Conservation (phyloP, 2,888 invertebrate genomes). For the Mechanitis mazaeus region DNA sequence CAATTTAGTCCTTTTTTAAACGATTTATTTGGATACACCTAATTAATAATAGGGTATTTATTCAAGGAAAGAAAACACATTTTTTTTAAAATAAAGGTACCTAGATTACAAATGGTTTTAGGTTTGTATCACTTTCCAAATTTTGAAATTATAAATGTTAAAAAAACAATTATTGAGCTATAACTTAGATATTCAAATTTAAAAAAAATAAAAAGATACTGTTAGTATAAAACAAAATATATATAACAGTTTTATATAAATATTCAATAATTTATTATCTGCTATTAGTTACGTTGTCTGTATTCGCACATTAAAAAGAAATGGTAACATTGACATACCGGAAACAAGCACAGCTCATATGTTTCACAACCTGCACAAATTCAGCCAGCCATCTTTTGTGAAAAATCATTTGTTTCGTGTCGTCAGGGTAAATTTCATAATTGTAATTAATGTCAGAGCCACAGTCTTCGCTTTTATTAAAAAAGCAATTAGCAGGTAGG, state of each 20-base stretch:
- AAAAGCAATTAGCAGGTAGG: slow-evolving; percentile 97
- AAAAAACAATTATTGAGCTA: too few relatives aligned
- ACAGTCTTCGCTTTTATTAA: slow-evolving; percentile 95
- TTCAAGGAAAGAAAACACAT: too few relatives aligned
- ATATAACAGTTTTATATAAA: not conserved
- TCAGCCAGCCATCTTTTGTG: slow-evolving; percentile 85
- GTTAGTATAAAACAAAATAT: too few relatives aligned
- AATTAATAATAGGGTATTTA: too few relatives aligned
- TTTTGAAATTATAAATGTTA: too few relatives aligned
- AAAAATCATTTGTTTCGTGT: slow-evolving; percentile 84
- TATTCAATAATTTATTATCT: not conserved
- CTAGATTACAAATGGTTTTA: too few relatives aligned
- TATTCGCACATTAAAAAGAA: slow-evolving; percentile 2
- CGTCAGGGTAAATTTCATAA: slow-evolving; percentile 85
- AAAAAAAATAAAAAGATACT: too few relatives aligned
- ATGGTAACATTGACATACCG: slow-evolving; percentile 46
- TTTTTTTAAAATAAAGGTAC: too few relatives aligned
- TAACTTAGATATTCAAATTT: too few relatives aligned
- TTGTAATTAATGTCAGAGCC: slow-evolving; percentile 95
- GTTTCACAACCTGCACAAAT: slow-evolving; percentile 75
- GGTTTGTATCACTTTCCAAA: too few relatives aligned
- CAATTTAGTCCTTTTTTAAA: too few relatives aligned
- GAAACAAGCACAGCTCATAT: slow-evolving; percentile 59
- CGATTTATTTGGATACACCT: too few relatives aligned
- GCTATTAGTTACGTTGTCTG: not conserved